A percentile compares a stretch with the other conserved stretches of the same genome.
Evolutionary conservation across 64 coral and sea anemone genomes (phyloP).

Genomic region (Stichodactyla helianthus): DNA sequence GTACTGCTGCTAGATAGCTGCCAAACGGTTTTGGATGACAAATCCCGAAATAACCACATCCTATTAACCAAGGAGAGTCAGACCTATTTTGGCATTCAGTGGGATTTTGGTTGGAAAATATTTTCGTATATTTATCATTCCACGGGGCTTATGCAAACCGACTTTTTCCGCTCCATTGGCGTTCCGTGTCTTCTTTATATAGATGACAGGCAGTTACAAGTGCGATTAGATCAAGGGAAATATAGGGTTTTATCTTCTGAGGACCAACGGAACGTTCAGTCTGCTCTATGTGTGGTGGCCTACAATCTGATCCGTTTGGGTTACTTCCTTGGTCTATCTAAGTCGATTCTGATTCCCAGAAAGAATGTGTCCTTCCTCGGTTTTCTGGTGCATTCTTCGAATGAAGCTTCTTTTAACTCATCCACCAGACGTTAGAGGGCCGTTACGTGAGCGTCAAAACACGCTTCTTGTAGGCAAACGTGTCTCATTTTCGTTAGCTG

Average conservation of each 20-base stretch:
- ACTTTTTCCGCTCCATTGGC: conserved; percentile 20
- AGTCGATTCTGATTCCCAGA: conserved; percentile 31
- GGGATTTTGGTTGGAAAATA: too few relatives aligned
- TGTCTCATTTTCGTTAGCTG: conserved; percentile 47
- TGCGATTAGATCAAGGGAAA: conserved; percentile 9
- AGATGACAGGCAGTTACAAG: conserved; percentile 36
- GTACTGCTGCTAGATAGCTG: background rate
- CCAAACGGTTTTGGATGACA: background rate
- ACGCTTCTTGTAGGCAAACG: conserved; percentile 46
- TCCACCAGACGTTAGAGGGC: background rate
- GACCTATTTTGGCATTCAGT: background rate
- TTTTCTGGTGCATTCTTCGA: conserved; percentile 30
- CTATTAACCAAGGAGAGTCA: too few relatives aligned
- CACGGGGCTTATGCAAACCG: conserved; percentile 9
- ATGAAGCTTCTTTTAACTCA: conserved; percentile 24
- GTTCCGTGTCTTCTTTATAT: conserved; percentile 48
- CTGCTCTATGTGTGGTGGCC: conserved; percentile 26
- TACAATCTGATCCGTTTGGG: conserved; percentile 32
- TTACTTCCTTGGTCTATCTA: conserved; percentile 43
- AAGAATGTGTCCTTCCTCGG: conserved; percentile 35
- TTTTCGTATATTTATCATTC: conserved; percentile 40
- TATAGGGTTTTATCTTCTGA: conserved; percentile 9
- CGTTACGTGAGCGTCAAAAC: conserved; percentile 28
- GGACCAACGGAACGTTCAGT: conserved; percentile 28
- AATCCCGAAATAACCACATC: background rate